Percentiles rank a stretch among this genome's conserved stretches.
These are phyloP conservation scores for Lydus trimaculatus DNA, from an alignment of 2,888 invertebrate genomes.

Conservation along the genomic window DNA sequence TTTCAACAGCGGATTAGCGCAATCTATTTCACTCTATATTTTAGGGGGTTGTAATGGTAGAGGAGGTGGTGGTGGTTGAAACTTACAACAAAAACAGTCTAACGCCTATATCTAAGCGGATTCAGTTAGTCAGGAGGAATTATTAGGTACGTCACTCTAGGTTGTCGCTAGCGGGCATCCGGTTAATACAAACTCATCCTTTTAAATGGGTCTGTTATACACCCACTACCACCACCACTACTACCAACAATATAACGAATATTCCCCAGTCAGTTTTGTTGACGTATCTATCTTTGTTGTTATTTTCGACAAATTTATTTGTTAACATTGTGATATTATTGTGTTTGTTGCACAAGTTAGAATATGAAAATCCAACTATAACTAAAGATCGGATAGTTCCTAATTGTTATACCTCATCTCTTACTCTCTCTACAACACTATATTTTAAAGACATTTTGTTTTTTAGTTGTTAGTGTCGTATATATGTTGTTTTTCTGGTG, in stretches of 20 bases:
- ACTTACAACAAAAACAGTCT: slow-evolving; percentile 26
- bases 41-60: too few relatives aligned
- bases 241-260: not conserved
- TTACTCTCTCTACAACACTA: too few relatives aligned
- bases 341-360: too few relatives aligned
- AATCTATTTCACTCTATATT: not conserved
- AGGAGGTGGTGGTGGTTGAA: too few relatives aligned
- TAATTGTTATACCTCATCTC: too few relatives aligned
- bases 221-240: not conserved
- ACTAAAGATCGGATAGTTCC: too few relatives aligned
- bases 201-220: not conserved
- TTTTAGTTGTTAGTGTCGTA: not conserved
- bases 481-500: not conserved
- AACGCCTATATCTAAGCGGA: slow-evolving; percentile 31
- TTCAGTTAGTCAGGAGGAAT: slow-evolving; percentile 34
- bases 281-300: not conserved
- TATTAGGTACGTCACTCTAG: slow-evolving; percentile 33
- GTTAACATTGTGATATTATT: not conserved
- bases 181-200: not conserved
- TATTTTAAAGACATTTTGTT: too few relatives aligned
- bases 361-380: too few relatives aligned
- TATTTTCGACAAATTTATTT: not conserved
- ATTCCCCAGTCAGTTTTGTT: not conserved
- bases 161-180: slow-evolving; percentile 2
- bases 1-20: slow-evolving; percentile 23